These are phyloP conservation scores for Argynnis bischoffii DNA, from an alignment of 2,888 invertebrate species.

Conservation along the genomic window DNA sequence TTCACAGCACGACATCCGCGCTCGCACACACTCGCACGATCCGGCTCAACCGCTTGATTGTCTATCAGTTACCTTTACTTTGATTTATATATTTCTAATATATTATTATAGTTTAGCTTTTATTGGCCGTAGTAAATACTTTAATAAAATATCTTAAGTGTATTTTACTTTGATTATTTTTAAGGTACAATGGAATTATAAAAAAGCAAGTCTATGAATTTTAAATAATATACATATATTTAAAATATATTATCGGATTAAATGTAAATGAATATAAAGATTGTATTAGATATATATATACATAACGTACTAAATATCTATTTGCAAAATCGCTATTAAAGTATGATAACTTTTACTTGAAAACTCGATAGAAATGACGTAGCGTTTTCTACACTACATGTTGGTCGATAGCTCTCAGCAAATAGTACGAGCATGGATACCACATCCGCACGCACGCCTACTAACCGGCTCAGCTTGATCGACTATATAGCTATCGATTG, in stretches of 20 bases:
- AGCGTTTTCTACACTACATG: conserved; percentile 1
- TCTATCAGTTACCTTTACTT: conserved; percentile 17
- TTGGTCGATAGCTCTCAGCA: conserved; percentile 35
- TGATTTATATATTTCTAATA: conserved; percentile 20
- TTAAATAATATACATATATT: no score
- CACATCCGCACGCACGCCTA: conserved; percentile 40
- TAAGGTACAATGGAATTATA: no score
- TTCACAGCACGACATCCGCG: conserved; percentile 60
- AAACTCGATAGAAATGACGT: neutral
- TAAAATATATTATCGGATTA: no score
- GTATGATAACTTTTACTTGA: neutral
- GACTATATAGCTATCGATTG: conserved; percentile 65
- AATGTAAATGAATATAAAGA: no score
- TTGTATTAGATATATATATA: no score
- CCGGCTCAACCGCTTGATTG: conserved; percentile 25
- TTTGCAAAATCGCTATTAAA: no score
- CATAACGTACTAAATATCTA: no score
- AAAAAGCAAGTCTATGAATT: no score
- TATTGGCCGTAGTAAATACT: no score
- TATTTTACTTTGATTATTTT: no score
- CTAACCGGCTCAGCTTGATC: conserved; percentile 62
- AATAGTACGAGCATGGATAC: conserved; percentile 32
- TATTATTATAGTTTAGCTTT: no score
- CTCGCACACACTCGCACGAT: conserved; percentile 39
- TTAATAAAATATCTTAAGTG: no score